phyloP scores from a whole-genome alignment of 2,113 vertebrate genomes.

The Engraulis encrasicolus region DNA sequence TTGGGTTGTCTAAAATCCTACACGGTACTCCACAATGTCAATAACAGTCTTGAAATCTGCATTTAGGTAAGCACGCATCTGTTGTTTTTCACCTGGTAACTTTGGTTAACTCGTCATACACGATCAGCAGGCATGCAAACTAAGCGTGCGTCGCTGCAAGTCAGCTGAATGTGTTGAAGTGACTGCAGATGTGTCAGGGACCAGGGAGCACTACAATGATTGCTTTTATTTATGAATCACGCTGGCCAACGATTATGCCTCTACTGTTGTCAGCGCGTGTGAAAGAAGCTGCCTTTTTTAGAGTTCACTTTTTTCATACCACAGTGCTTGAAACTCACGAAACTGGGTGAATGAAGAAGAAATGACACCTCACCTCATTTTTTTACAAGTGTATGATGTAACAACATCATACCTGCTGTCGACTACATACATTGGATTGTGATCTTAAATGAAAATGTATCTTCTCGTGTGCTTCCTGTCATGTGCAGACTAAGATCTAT shows the following conservation, averaged over 20 bases:
- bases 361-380: not conserved
- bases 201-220: not conserved
- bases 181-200: not conserved
- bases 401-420: not conserved
- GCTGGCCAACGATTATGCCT: not conserved
- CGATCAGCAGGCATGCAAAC: not conserved
- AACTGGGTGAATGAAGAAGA: not conserved
- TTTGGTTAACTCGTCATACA: not conserved
- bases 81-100: too few relatives aligned
- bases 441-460: not conserved
- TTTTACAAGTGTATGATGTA: not conserved
- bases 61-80: constrained; percentile 53
- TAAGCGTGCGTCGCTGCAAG: not conserved
- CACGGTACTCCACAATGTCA: constrained; percentile 52
- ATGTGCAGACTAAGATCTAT: constrained; percentile 64
- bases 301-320: not conserved
- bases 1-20: not conserved
- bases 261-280: not conserved
- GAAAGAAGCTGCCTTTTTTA: not conserved
- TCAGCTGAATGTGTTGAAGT: not conserved
- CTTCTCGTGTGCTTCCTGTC: not conserved
- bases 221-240: not conserved
- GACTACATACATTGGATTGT: not conserved
- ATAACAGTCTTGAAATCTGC: constrained; percentile 45
- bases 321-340: not conserved